Base-by-base conservation (phyloP, 2,888 invertebrate species). In the Caenorhabditis sulstoni region DNA sequence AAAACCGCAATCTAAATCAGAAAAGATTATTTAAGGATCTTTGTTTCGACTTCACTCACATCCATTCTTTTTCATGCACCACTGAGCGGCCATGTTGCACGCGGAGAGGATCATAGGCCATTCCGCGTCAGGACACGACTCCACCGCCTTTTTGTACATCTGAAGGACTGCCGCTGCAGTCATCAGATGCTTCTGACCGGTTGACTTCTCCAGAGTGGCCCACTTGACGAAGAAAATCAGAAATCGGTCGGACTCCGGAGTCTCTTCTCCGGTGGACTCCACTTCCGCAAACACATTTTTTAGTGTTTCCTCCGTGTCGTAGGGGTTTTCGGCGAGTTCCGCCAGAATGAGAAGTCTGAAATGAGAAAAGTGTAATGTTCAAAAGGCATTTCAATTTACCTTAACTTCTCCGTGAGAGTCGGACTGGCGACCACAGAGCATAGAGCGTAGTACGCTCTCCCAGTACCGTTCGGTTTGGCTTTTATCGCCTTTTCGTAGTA, bases 401-500 rank as follows among this genome's bases (percentile, higher is more conserved):
- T 61, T 5, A 61, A 7, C 23, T 57, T 71, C 4, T 62, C 39
- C 8, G 29, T 18, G 0, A 57, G 8, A 18, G 9, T 35, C 3
- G 29, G 7, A 5, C 47, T 41, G 0, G 9, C 29, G 18, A 11
- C 9, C 4, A 66, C 14, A 11, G 22, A 18, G 20, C 23, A 23
- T 0, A 78, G 29, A 22, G 55, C 49, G 16, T 59, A 62, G 22
- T 55, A 78, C 20, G 73, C 66, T 62, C 73, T 55, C 18, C 78
- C 78, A 7, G 50, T 7, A 9, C 11, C 7, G 8, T 29, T 29
- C 29, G 55, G 23, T 57, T 73, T 61, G 4, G 50, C 23, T 16
- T 71, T 44, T 7, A 78, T 61, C 4, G 55, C 37, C 57, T 49
- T 49, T 12, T 55, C 22, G 47, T 78, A 78, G 37, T 20, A 78